These are phyloP conservation scores for Leptinotarsa lineolata DNA, from an alignment of 1,140 invertebrate species.

Conservation along the genomic window DNA sequence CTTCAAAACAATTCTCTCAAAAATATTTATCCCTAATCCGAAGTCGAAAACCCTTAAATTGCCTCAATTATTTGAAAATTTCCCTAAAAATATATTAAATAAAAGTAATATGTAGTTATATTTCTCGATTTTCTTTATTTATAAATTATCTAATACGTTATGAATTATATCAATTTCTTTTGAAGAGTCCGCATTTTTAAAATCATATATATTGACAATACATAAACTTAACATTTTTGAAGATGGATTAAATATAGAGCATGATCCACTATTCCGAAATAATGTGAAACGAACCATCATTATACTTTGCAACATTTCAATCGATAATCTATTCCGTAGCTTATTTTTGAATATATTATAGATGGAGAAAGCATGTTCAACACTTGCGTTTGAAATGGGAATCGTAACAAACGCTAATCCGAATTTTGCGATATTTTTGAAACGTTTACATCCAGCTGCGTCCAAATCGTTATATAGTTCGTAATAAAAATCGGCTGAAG, in stretches of 20 bases:
- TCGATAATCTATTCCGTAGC: conserved; percentile 29
- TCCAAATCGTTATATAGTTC: conserved; percentile 46
- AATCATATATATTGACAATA: conserved; percentile 31
- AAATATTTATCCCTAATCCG: too few relatives aligned
- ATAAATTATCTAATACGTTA: conserved; percentile 25
- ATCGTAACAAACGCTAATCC: conserved; percentile 43
- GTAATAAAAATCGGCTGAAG: conserved; percentile 42
- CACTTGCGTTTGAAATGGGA: conserved; percentile 46
- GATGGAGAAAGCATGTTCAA: conserved; percentile 44
- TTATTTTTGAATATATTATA: conserved; percentile 40
- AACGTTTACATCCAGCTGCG: conserved; percentile 44
- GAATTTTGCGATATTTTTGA: conserved; percentile 46
- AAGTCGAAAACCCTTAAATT: too few relatives aligned
- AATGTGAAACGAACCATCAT: conserved; percentile 34
- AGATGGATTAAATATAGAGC: conserved; percentile 21
- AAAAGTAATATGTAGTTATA: conserved; percentile 9
- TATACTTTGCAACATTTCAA: conserved; percentile 31
- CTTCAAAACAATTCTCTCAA: too few relatives aligned
- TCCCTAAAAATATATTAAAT: conserved; percentile 3
- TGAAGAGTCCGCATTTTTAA: conserved; percentile 26
- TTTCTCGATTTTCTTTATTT: conserved; percentile 19
- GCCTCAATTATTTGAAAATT: too few relatives aligned
- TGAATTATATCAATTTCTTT: conserved; percentile 8
- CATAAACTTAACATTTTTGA: conserved; percentile 24
- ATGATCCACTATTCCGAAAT: conserved; percentile 39